phyloP scores from a whole-genome alignment of 2,113 vertebrate species.

The Hemiprocne comata region DNA sequence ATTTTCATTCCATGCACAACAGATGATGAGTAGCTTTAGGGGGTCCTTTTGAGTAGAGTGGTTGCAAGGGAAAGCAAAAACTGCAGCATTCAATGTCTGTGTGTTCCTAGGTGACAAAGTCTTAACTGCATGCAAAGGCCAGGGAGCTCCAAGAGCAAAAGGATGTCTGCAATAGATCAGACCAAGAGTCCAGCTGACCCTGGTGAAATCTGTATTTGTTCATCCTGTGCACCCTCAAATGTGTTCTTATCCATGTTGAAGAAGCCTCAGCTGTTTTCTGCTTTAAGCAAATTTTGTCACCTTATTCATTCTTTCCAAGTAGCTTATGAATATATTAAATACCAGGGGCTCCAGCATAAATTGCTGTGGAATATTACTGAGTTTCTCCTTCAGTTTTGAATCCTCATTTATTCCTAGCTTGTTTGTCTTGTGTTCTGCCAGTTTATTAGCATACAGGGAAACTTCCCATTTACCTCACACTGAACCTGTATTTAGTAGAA shows the following conservation, averaged over 20 bases:
- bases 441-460: background rate
- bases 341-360: background rate
- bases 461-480: background rate
- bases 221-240: background rate
- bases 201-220: background rate
- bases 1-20: background rate
- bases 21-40: background rate
- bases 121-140: background rate
- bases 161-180: background rate
- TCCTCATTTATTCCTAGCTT: background rate
- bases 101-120: background rate
- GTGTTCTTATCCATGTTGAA: background rate
- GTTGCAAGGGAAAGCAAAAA: background rate
- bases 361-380: background rate
- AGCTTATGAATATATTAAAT: background rate
- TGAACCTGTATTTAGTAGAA: background rate
- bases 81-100: background rate
- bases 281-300: background rate
- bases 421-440: background rate
- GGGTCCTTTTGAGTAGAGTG: background rate
- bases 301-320: background rate
- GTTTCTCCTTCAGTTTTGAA: background rate
- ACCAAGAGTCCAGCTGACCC: background rate
- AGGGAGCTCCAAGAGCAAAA: constrained; percentile 24
- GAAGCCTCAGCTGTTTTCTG: background rate